phyloP scores from a whole-genome alignment of 2,888 invertebrate genomes.

The Amiota mariae region DNA sequence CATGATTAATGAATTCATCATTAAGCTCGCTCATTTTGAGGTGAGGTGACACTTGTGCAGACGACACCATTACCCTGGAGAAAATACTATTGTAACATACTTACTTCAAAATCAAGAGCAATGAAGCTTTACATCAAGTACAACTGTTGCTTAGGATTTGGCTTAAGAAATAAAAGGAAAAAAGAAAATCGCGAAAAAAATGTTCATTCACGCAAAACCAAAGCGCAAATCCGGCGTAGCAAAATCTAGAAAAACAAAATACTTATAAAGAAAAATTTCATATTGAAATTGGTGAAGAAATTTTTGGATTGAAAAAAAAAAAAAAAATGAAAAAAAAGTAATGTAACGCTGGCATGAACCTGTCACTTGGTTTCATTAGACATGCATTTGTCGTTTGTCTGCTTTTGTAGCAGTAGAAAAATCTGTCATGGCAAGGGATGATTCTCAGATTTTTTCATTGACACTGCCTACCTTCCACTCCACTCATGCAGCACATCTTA shows the following conservation, averaged over 20 bases:
- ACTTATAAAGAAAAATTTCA: neutral
- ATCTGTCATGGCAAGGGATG: conserved; percentile 16
- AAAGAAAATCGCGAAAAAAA: neutral
- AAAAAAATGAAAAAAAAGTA: conserved; percentile 1
- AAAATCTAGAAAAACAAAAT: conserved; percentile 3
- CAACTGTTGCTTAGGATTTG: conserved; percentile 53
- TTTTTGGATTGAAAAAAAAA: too few relatives aligned
- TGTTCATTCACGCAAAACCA: too few relatives aligned
- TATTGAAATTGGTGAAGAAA: neutral
- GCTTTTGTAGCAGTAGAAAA: conserved; percentile 21
- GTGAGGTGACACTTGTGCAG: conserved; percentile 50
- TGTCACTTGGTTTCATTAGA: conserved; percentile 39
- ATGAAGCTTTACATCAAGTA: conserved; percentile 27
- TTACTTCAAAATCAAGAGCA: neutral
- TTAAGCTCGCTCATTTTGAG: conserved; percentile 64
- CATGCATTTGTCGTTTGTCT: conserved; percentile 11
- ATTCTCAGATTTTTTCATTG: neutral
- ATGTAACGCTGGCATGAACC: conserved; percentile 46
- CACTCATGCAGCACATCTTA: too few relatives aligned
- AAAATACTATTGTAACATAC: too few relatives aligned
- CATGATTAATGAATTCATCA: conserved; percentile 67
- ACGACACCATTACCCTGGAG: neutral
- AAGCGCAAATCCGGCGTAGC: neutral
- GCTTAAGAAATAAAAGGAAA: conserved; percentile 6
- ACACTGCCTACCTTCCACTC: too few relatives aligned